phyloP scores from a whole-genome alignment of 2,113 vertebrate genomes.

The Garra rufa region DNA sequence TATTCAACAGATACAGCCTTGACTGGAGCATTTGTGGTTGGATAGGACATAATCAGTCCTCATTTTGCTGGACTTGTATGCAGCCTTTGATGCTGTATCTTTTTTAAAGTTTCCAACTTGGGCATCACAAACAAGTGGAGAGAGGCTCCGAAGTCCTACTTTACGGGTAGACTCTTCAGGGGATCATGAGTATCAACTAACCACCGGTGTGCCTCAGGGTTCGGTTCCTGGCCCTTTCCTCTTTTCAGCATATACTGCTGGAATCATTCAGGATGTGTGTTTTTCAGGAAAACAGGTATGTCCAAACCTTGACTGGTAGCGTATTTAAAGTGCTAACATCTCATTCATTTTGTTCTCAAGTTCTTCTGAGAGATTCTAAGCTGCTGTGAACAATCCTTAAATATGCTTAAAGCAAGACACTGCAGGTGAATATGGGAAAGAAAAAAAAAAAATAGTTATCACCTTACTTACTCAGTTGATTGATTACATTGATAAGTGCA shows the following conservation, averaged over 20 bases:
- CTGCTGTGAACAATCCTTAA: neutral
- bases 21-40: neutral
- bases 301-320: conserved; percentile 13
- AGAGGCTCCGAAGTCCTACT: neutral
- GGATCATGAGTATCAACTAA: neutral
- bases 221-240: neutral
- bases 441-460: no score
- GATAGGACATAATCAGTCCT: neutral
- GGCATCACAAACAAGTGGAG: no score
- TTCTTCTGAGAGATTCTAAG: neutral
- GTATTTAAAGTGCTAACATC: neutral
- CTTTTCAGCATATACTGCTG: neutral
- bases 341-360: neutral
- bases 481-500: no score
- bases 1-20: neutral
- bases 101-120: neutral
- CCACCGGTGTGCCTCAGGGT: neutral
- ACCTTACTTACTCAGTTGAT: no score
- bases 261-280: neutral
- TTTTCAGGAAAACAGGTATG: neutral
- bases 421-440: no score
- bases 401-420: no score
- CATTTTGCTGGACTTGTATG: neutral
- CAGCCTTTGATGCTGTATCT: neutral
- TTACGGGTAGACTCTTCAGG: neutral